These are phyloP conservation scores for Manacus vitellinus DNA, from an alignment of 2,113 vertebrate species.

Conservation along the genomic window DNA sequence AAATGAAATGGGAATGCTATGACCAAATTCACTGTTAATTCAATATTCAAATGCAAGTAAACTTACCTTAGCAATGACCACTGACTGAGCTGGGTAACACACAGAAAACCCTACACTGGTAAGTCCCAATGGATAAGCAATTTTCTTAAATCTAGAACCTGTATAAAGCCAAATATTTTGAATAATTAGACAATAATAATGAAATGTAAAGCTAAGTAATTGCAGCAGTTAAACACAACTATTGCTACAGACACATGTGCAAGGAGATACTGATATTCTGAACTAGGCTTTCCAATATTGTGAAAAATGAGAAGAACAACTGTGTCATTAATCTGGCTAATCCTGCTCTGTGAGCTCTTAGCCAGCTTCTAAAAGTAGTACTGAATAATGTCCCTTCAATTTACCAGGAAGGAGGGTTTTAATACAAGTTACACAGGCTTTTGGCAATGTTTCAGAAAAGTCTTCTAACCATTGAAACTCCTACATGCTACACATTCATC, in stretches of 20 bases:
- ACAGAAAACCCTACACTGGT: constrained; percentile 80
- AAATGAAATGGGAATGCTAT: not conserved
- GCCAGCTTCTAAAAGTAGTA: not conserved
- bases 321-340: not conserved
- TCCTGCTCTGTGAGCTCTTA: not conserved
- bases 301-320: not conserved
- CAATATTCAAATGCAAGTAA: not conserved
- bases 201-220: not conserved
- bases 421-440: not conserved
- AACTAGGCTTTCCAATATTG: not conserved
- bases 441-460: not conserved
- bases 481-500: not conserved
- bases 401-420: not conserved
- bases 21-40: not conserved
- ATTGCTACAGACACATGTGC: not conserved
- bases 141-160: constrained; percentile 86
- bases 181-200: not conserved
- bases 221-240: not conserved
- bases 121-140: constrained; percentile 81
- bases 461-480: not conserved
- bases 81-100: constrained; percentile 87
- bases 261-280: not conserved
- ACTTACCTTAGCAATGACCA: constrained; percentile 86
- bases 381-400: not conserved
- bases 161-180: constrained; percentile 30